Evolutionary conservation across 2,888 invertebrate species (phyloP).

Genomic region (Thelaira solivaga): DNA sequence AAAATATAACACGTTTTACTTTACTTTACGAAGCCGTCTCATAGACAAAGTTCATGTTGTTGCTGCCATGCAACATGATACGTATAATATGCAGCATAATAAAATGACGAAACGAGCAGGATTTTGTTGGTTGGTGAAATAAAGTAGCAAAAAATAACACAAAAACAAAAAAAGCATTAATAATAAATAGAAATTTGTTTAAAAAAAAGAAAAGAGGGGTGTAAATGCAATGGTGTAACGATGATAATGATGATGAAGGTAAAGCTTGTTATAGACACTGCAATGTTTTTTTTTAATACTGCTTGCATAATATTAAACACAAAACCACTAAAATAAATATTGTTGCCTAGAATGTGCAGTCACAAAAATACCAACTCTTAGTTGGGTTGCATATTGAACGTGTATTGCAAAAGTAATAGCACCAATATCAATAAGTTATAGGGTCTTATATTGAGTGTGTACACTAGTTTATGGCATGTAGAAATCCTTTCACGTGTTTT

Average conservation of each 20-base stretch:
- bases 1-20: constrained; percentile 2
- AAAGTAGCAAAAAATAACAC: neutral
- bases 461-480: no score
- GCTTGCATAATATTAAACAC: constrained; percentile 6
- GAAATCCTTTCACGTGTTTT: constrained; percentile 52
- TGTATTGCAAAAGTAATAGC: neutral
- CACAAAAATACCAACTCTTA: neutral
- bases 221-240: neutral
- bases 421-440: neutral
- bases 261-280: constrained; percentile 14
- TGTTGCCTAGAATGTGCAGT: neutral
- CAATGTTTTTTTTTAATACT: neutral
- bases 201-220: neutral
- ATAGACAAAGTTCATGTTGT: neutral
- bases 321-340: constrained; percentile 39
- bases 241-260: constrained; percentile 19
- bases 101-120: constrained; percentile 12
- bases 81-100: constrained; percentile 2
- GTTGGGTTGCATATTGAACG: neutral
- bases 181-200: constrained; percentile 3
- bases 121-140: constrained; percentile 7
- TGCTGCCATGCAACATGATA: constrained; percentile 4
- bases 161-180: no score
- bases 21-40: no score
- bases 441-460: neutral